Percentiles rank a stretch among this genome's conserved stretches.
Evolutionary conservation across 2,113 vertebrate genomes (phyloP).

Genomic region (Numenius arquata): DNA sequence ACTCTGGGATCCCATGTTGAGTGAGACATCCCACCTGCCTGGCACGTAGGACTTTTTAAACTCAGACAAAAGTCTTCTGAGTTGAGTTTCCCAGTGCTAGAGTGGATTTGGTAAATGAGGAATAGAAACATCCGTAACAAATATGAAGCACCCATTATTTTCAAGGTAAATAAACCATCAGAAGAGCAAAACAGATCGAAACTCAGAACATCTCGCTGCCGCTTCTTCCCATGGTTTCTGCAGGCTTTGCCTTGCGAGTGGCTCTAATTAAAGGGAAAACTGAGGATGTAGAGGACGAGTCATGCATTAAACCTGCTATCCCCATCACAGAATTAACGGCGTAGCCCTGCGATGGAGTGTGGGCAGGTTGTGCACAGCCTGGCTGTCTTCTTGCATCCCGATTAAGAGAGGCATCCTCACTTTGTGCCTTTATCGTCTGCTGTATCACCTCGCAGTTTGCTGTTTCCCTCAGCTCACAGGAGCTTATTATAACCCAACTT

Average conservation of each 20-base stretch:
- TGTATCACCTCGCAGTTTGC: background rate
- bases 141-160: background rate
- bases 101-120: background rate
- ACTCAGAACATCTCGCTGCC: background rate
- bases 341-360: background rate
- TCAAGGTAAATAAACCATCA: background rate
- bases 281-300: background rate
- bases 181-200: background rate
- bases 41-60: background rate
- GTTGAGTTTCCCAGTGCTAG: background rate
- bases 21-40: background rate
- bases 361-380: background rate
- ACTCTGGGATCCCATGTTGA: background rate
- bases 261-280: background rate
- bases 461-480: background rate
- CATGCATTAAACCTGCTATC: background rate
- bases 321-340: background rate
- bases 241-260: background rate
- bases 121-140: background rate
- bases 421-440: background rate
- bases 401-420: background rate
- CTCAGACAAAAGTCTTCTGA: background rate
- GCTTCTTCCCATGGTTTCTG: background rate
- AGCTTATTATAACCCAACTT: slow-evolving; percentile 37
- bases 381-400: background rate